Evolutionary conservation across 2,888 invertebrate species (phyloP).

Genomic region (Lepas anatifera): DNA sequence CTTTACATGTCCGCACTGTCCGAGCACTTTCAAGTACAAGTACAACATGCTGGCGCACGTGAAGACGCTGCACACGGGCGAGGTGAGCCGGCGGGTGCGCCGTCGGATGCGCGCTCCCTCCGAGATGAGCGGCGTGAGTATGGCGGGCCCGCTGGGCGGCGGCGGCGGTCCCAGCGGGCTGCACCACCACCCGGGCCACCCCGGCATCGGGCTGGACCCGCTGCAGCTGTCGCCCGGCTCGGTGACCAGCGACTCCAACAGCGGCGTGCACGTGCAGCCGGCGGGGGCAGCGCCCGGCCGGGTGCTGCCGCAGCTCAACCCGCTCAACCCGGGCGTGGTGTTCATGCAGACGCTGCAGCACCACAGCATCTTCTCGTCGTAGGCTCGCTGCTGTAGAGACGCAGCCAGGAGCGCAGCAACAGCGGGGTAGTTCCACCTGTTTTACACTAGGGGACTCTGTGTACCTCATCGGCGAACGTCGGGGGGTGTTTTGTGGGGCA

Average conservation of each 20-base stretch:
- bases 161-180: neutral
- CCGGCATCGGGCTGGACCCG: neutral
- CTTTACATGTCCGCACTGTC: conserved; percentile 9
- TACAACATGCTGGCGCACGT: conserved; percentile 14
- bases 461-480: too few relatives aligned
- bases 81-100: conserved; percentile 8
- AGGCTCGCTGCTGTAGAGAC: too few relatives aligned
- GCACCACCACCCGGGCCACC: neutral
- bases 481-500: too few relatives aligned
- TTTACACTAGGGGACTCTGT: too few relatives aligned
- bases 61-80: conserved; percentile 11
- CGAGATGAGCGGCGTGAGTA: neutral
- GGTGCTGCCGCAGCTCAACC: conserved; percentile 6
- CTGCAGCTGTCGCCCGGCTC: conserved; percentile 6
- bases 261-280: neutral
- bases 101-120: conserved; percentile 1
- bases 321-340: neutral
- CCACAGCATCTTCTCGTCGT: conserved; percentile 13
- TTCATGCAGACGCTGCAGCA: conserved; percentile 13
- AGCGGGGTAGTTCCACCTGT: too few relatives aligned
- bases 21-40: conserved; percentile 11
- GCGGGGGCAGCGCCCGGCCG: neutral
- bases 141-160: neutral
- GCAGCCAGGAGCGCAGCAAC: too few relatives aligned
- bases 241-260: conserved; percentile 1